Evolutionary conservation across 2,888 invertebrate genomes (phyloP).

Genomic region (Gandaritis pyraliata): DNA sequence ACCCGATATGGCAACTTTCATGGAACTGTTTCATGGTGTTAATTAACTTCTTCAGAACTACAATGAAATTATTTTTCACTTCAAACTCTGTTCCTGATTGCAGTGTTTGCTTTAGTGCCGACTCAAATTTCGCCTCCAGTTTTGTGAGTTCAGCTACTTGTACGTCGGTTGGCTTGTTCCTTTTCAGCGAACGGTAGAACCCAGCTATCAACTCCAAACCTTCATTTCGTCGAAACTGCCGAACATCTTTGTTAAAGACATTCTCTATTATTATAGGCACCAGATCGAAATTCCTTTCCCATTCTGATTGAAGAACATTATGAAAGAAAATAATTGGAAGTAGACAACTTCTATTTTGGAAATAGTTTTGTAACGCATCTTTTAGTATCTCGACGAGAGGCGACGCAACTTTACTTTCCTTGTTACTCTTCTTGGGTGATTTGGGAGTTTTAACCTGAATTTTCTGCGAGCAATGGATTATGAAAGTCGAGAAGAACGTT

Average conservation of each 20-base stretch:
- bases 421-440: slow-evolving; percentile 64
- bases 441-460: slow-evolving; percentile 59
- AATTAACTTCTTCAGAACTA: slow-evolving; percentile 81
- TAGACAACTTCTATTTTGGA: slow-evolving; percentile 86
- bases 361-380: slow-evolving; percentile 84
- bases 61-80: slow-evolving; percentile 84
- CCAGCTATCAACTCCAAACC: slow-evolving; percentile 86
- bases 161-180: slow-evolving; percentile 68
- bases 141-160: slow-evolving; percentile 62
- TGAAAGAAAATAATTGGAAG: slow-evolving; percentile 88
- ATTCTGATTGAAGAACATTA: slow-evolving; percentile 86
- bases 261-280: slow-evolving; percentile 84
- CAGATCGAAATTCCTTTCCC: slow-evolving; percentile 86
- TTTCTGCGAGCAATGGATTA: slow-evolving; percentile 86
- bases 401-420: slow-evolving; percentile 47
- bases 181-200: slow-evolving; percentile 86
- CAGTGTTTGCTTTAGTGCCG: slow-evolving; percentile 67
- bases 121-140: slow-evolving; percentile 78
- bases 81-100: slow-evolving; percentile 63
- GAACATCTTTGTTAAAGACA: slow-evolving; percentile 84
- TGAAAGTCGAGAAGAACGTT: slow-evolving; percentile 86
- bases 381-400: slow-evolving; percentile 78
- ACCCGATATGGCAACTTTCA: slow-evolving; percentile 65
- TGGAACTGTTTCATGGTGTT: slow-evolving; percentile 78
- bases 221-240: slow-evolving; percentile 88